A percentile compares a stretch with the other conserved stretches of the same genome.
phyloP scores from a whole-genome alignment of 2,113 vertebrate genomes.

The Calidris pygmaea region DNA sequence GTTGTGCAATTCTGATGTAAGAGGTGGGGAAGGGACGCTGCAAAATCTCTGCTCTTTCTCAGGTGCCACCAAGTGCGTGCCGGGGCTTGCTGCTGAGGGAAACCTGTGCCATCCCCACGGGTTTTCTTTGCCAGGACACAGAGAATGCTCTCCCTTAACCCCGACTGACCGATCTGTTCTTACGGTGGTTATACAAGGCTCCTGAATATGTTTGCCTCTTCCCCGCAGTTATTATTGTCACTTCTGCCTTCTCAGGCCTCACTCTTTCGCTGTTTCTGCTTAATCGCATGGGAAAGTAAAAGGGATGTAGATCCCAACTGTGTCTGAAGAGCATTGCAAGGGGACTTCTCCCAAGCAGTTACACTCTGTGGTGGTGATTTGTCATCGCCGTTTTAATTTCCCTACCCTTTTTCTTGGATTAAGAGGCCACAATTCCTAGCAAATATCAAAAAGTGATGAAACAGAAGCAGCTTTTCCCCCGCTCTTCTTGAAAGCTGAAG shows the following conservation, averaged over 20 bases:
- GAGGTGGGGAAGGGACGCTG: not conserved
- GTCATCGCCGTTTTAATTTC: not conserved
- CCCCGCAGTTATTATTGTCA: not conserved
- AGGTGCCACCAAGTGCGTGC: not conserved
- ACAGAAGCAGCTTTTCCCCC: not conserved
- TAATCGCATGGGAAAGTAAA: not conserved
- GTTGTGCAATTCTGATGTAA: not conserved
- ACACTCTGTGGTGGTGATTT: not conserved
- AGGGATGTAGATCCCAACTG: not conserved
- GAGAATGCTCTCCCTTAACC: not conserved
- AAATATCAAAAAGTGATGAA: not conserved
- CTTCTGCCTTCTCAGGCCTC: not conserved
- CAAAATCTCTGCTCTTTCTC: not conserved
- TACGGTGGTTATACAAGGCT: not conserved
- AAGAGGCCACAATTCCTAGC: not conserved
- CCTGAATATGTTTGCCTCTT: fast-evolving
- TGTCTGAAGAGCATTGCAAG: not conserved
- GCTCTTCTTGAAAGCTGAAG: not conserved
- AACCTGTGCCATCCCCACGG: fast-evolving
- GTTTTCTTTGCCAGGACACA: not conserved
- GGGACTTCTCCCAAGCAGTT: not conserved
- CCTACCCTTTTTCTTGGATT: not conserved
- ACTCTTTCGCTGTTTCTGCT: not conserved
- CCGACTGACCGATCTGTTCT: not conserved
- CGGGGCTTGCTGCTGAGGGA: not conserved